Evolutionary conservation across 1,140 invertebrate species (phyloP), one percentile per base, ranked within the genome.

Genomic region (Rhizoglyphus robini): DNA sequence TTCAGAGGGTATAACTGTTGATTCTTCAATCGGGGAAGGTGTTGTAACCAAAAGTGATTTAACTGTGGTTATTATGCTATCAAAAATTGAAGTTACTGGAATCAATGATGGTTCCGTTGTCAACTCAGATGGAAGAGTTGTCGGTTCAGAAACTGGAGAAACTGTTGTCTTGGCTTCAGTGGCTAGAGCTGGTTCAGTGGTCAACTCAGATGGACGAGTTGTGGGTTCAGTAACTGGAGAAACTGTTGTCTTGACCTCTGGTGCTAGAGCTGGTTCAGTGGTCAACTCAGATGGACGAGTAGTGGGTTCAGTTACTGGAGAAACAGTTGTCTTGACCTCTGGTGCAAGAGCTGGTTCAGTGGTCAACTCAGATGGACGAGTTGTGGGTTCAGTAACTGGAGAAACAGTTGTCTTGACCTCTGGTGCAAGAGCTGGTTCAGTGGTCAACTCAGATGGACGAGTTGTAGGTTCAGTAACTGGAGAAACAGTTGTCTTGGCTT

Each of bases 401-500:
- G 18, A 41, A 41, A 41, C 18, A 8, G 18, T 41, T 41, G 48
- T 51, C 20, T 4, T 41, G 36, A 11, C 36, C 36, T 8, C 0
- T 61, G n/a, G n/a, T n/a, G 2, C 18, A 30, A 30, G 51, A 67
- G 8, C 36, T 18, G 36, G 36, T 4, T 5, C 30, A 20, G 60
- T 67, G n/a, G 4, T 4, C 20, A 15, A 23, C 46, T 66, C 64
- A 32, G 29, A 34, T 25, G 29, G 29, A 11, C 13, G 11, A 18
- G 61, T 1, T n/a, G 65, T 25, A 30, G 25, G 23, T 32, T 29
- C 30, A 67, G 5, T 27, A 4, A 18, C 20, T 57, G 25, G 38
- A 31, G 69, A 48, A 15, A 47, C 31, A 27, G 59, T 41, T 59
- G 30, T 65, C 58, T 41, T 51, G 15, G 25, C 20, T 51, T 15